Conservation (phyloP, 1,140 invertebrate genomes). For the Charaxes varanes region DNA sequence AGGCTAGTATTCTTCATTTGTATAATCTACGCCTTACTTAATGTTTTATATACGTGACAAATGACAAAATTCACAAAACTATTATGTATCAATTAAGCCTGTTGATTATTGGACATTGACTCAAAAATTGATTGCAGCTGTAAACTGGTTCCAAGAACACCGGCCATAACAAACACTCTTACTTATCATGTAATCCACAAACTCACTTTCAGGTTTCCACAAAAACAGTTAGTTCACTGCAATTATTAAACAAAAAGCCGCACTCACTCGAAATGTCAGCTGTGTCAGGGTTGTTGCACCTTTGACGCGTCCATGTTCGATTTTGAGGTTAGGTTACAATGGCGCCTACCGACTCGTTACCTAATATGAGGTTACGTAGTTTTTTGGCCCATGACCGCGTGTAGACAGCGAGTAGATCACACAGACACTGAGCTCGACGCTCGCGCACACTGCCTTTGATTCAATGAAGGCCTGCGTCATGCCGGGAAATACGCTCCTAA, state of each 20-base stretch:
- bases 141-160: too few relatives aligned
- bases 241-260: slow-evolving; percentile 46
- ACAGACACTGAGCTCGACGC: slow-evolving; percentile 56
- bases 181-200: slow-evolving; percentile 2
- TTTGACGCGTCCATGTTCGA: slow-evolving; percentile 49
- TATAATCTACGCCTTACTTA: too few relatives aligned
- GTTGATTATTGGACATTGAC: too few relatives aligned
- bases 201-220: slow-evolving; percentile 12
- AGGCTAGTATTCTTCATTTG: too few relatives aligned
- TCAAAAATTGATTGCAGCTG: too few relatives aligned
- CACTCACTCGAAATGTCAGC: slow-evolving; percentile 60
- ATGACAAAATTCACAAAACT: too few relatives aligned
- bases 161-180: slow-evolving; percentile 1
- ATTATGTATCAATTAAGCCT: too few relatives aligned
- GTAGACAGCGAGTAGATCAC: slow-evolving; percentile 65
- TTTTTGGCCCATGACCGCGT: slow-evolving; percentile 57
- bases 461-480: slow-evolving; percentile 61
- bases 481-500: slow-evolving; percentile 62
- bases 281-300: slow-evolving; percentile 39
- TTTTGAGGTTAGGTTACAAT: slow-evolving; percentile 44
- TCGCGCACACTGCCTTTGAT: slow-evolving; percentile 44
- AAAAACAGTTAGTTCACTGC: slow-evolving; percentile 32
- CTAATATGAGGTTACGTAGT: slow-evolving; percentile 24
- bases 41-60: too few relatives aligned
- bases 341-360: slow-evolving; percentile 21